Base-by-base conservation (phyloP, 2,888 invertebrate species). In the Leptinotarsa haldemani region DNA sequence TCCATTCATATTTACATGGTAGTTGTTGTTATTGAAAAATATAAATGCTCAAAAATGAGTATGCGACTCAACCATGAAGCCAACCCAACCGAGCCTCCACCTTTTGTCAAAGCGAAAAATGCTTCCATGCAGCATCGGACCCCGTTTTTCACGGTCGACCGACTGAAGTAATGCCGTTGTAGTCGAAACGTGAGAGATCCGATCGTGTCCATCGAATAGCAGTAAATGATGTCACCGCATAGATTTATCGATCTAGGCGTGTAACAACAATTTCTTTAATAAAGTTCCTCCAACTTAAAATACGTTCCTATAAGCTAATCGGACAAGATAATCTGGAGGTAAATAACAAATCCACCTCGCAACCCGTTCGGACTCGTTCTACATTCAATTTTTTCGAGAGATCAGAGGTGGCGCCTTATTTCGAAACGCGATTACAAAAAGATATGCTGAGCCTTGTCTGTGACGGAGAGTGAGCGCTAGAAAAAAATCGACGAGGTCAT, bases 401-500 rank as follows among this genome's bases (percentile, higher is more conserved):
- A 73, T 73, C 73, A 69, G 56, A 73, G 73, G 69, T 69, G 73
- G 73, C 69, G 73, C 64, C 66, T 30, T 65, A 56, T 73, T 73
- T 73, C 73, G 65, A 73, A 73, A 69, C 25, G 69, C 65, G 66
- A 69, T 69, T 73, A 73, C 58, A 68, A 72, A 73, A 73, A 73
- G 69, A 69, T 69, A 73, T 18, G 48, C 46, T 69, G 65, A 56
- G 73, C 73, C 73, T 73, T 73, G 73, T 63, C 52, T 64, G 18
- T 22, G 22, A 20, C 56, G n/a, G 53, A 48, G 74, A 77, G 76
- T 78, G 74, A 77, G 65, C 72, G 76, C 75, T 40, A 40, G 40
- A 58, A 75, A 76, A 76, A 77, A 78, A 74, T 70, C 70, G 5
- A 72, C 77, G 75, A 78, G 78, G 78, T 76, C 75, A 77, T 65